These are phyloP conservation scores for Harpalus rufipes DNA, from an alignment of 2,888 invertebrate genomes.

Conservation along the genomic window DNA sequence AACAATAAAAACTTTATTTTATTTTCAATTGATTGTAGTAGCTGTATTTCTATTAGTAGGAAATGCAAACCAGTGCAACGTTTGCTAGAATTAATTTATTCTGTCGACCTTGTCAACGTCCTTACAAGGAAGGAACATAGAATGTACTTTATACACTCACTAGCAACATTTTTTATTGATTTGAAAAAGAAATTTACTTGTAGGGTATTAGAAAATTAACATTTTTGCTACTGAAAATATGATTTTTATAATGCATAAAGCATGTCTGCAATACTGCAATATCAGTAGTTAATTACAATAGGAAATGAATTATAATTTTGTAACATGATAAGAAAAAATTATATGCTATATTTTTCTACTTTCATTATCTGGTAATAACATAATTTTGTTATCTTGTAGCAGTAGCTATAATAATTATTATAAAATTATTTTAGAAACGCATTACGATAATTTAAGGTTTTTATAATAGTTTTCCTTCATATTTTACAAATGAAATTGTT, in stretches of 20 bases:
- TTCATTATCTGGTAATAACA: background rate
- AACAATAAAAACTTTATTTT: background rate
- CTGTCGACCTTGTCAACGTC: conserved; percentile 51
- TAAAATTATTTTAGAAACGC: background rate
- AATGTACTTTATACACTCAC: conserved; percentile 54
- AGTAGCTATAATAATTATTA: background rate
- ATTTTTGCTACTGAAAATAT: background rate
- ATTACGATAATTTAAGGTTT: no score
- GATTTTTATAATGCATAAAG: background rate
- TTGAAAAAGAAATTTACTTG: background rate
- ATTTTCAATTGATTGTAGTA: background rate
- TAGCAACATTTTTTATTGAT: background rate
- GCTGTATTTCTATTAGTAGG: background rate
- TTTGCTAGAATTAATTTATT: conserved; percentile 32
- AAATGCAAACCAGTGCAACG: conserved; percentile 20
- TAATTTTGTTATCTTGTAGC: background rate
- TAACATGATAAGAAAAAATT: background rate
- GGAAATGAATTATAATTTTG: background rate
- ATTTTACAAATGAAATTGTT: no score
- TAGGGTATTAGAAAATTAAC: background rate
- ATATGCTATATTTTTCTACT: conserved; percentile 2
- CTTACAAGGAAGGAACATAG: conserved; percentile 26
- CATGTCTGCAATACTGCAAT: background rate
- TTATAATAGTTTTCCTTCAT: no score
- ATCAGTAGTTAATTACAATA: background rate